Percentiles rank a stretch among this genome's conserved stretches.
Conservation (phyloP, 2,113 vertebrate species). For the Myotis davidii region DNA sequence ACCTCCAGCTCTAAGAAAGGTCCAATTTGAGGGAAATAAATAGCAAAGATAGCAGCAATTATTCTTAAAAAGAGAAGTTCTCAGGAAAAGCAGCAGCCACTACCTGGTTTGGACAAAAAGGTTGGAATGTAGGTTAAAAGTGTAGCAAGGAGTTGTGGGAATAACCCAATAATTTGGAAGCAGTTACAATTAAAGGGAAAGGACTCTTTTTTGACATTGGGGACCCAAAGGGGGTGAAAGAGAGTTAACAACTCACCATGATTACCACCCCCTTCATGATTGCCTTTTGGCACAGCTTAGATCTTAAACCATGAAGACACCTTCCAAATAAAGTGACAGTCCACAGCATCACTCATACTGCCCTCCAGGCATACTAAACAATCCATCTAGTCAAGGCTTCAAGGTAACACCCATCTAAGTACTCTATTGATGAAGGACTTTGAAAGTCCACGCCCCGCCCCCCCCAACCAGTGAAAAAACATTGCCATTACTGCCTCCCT, state of each 20-base stretch:
- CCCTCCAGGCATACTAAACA: conserved; percentile 28
- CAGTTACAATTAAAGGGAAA: conserved; percentile 28
- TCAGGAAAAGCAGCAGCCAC: neutral
- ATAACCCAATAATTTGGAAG: neutral
- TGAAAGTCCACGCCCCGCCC: neutral
- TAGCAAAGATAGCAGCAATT: neutral
- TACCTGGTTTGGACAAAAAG: neutral
- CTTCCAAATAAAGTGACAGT: conserved; percentile 30
- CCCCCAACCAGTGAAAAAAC: neutral
- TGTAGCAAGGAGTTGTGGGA: neutral
- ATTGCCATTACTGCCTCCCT: neutral
- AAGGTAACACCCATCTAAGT: neutral
- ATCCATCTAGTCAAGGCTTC: neutral
- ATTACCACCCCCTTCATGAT: neutral
- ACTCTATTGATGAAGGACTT: neutral
- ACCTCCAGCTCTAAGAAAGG: conserved; percentile 5
- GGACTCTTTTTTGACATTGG: neutral
- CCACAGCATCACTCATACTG: neutral
- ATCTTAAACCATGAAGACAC: neutral
- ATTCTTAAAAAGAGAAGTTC: neutral
- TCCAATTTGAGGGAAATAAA: conserved; percentile 32
- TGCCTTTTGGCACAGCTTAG: neutral
- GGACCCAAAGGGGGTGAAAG: neutral
- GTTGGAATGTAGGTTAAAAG: neutral
- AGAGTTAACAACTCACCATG: neutral